Conservation (phyloP, 2,113 vertebrate species). For the Balaeniceps rex region DNA sequence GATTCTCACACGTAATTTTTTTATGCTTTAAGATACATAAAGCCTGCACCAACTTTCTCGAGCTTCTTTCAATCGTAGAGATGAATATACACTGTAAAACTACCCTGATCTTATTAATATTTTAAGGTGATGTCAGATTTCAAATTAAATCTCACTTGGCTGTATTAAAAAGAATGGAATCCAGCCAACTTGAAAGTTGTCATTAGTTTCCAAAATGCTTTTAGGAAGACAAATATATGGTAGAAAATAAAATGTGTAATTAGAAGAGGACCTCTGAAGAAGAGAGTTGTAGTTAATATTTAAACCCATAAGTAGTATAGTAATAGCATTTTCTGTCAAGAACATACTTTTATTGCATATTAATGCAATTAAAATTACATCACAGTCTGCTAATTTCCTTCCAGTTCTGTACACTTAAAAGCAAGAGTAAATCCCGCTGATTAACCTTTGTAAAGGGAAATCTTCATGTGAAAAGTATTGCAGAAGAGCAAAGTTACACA, state of each 20-base stretch:
- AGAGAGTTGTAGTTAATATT: constrained; percentile 40
- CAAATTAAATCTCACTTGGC: constrained; percentile 66
- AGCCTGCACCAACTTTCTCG: background rate
- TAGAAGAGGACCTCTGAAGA: constrained; percentile 8
- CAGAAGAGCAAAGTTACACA: background rate
- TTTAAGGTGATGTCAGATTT: constrained; percentile 59
- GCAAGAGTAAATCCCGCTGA: background rate
- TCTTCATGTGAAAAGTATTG: background rate
- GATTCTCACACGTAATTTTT: background rate
- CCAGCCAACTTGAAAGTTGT: constrained; percentile 43
- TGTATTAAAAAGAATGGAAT: constrained; percentile 45
- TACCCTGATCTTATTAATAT: constrained; percentile 47
- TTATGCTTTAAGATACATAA: background rate
- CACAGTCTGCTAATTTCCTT: constrained; percentile 35
- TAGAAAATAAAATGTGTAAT: constrained; percentile 48
- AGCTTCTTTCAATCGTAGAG: background rate
- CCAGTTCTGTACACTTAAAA: constrained; percentile 4
- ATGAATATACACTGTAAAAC: background rate
- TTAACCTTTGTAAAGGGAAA: background rate
- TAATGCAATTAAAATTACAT: constrained; percentile 61
- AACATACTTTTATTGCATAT: constrained; percentile 32
- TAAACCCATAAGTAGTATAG: constrained; percentile 15
- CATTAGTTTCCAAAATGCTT: constrained; percentile 54
- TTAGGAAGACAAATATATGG: constrained; percentile 40
- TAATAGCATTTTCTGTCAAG: constrained; percentile 10